Percentiles rank a stretch among this genome's conserved stretches.
phyloP scores from a whole-genome alignment of 2,888 invertebrate species.

The Hoplodrina ambigua region DNA sequence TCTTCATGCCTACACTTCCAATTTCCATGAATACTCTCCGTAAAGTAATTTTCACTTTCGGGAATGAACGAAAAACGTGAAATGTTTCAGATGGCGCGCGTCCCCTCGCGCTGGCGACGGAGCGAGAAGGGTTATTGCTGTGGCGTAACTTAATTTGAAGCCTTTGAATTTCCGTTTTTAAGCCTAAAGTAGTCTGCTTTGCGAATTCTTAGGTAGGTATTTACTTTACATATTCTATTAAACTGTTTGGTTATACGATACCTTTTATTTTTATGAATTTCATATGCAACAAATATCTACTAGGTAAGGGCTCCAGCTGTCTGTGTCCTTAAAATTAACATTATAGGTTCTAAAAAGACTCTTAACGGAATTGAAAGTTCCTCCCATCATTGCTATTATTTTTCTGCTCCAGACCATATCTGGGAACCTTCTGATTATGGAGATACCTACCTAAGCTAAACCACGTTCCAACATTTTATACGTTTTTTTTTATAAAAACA shows the following conservation, averaged over 20 bases:
- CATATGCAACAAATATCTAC: too few species aligned
- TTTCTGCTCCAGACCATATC: too few species aligned
- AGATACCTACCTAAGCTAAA: too few species aligned
- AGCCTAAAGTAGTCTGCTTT: background rate
- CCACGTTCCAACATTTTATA: too few species aligned
- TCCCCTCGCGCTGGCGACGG: constrained; percentile 4
- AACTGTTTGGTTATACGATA: background rate
- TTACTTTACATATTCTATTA: background rate
- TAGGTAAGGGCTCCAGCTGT: too few species aligned
- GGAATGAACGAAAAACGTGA: constrained; percentile 20
- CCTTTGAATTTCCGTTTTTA: constrained; percentile 8
- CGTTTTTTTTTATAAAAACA: too few species aligned
- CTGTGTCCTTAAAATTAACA: too few species aligned
- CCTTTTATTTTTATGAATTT: background rate
- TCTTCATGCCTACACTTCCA: constrained; percentile 10
- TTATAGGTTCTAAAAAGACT: too few species aligned
- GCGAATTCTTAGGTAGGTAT: background rate
- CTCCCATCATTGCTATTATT: too few species aligned
- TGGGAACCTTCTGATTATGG: too few species aligned
- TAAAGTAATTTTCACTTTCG: constrained; percentile 37
- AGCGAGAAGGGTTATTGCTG: constrained; percentile 9
- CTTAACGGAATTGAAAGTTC: too few species aligned
- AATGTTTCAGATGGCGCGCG: constrained; percentile 18
- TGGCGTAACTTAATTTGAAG: constrained; percentile 21
- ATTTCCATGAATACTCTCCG: constrained; percentile 32